Evolutionary conservation across 2,113 vertebrate species (phyloP).

Genomic region (Odontophorus gujanensis): DNA sequence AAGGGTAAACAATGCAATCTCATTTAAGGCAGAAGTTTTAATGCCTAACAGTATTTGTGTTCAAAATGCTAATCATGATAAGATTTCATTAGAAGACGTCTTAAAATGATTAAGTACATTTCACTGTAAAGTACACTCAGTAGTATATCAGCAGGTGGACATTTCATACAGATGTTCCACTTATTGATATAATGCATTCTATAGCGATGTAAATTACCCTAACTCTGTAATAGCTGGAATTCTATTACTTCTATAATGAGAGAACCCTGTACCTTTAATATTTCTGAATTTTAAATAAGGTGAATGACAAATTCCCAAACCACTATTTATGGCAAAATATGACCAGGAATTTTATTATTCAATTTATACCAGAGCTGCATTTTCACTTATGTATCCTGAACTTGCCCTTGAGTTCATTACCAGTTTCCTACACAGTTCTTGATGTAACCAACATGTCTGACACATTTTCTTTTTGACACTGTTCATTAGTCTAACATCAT

Average conservation of each 20-base stretch:
- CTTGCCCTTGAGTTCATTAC: constrained; percentile 59
- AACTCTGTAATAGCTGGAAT: constrained; percentile 80
- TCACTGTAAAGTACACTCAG: constrained; percentile 70
- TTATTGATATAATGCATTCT: constrained; percentile 79
- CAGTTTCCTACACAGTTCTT: constrained; percentile 54
- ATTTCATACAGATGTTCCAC: constrained; percentile 78
- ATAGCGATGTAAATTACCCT: constrained; percentile 78
- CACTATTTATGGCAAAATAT: constrained; percentile 82
- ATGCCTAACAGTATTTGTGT: constrained; percentile 80
- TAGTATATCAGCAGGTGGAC: constrained; percentile 78
- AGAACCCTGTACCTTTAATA: constrained; percentile 78
- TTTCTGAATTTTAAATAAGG: constrained; percentile 84
- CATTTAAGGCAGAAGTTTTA: constrained; percentile 78
- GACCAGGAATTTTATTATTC: constrained; percentile 81
- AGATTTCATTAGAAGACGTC: constrained; percentile 75
- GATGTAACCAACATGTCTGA: constrained; percentile 43
- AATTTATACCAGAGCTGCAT: constrained; percentile 74
- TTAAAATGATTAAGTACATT: constrained; percentile 77
- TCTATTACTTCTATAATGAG: constrained; percentile 83
- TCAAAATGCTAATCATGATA: constrained; percentile 81
- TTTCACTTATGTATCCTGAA: constrained; percentile 75
- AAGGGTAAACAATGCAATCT: constrained; percentile 82
- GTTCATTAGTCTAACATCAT: constrained; percentile 66
- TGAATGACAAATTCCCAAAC: constrained; percentile 80
- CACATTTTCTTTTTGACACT: constrained; percentile 70